Evolutionary conservation across 2,797 vertebrate genomes (phyloP).

Genomic region (Ctenopoma multispine): DNA sequence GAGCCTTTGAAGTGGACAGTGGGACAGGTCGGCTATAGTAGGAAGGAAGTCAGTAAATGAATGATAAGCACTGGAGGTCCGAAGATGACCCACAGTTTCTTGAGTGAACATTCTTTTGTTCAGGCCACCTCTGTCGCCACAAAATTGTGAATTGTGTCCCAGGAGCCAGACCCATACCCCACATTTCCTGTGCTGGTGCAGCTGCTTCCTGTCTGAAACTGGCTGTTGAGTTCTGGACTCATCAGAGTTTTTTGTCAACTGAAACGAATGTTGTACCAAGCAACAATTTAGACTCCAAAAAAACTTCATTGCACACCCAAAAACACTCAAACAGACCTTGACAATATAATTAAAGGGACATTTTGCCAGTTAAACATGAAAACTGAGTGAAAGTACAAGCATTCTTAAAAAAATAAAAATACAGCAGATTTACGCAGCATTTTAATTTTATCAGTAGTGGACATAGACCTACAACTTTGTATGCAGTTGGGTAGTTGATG

Average conservation of each 20-base stretch:
- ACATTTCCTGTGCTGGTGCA: slow-evolving; percentile 82
- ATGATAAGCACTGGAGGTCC: slow-evolving; percentile 58
- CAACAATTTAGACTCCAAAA: slow-evolving; percentile 52
- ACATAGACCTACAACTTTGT: too few species aligned
- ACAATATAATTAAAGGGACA: slow-evolving; percentile 18
- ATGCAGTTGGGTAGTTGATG: neutral
- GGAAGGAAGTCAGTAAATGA: slow-evolving; percentile 77
- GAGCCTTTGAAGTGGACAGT: slow-evolving; percentile 70
- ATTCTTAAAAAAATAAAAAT: too few species aligned
- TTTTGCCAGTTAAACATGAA: neutral
- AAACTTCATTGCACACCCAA: slow-evolving; percentile 26
- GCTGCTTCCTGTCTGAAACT: slow-evolving; percentile 88
- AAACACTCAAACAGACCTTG: neutral
- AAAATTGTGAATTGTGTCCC: slow-evolving; percentile 81
- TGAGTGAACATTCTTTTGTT: slow-evolving; percentile 78
- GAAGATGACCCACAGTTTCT: slow-evolving; percentile 77
- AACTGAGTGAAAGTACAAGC: too few species aligned
- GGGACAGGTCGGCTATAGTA: slow-evolving; percentile 21
- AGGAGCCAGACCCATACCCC: slow-evolving; percentile 70
- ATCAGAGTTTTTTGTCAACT: slow-evolving; percentile 57
- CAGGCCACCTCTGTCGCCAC: slow-evolving; percentile 62
- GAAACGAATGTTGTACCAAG: slow-evolving; percentile 35
- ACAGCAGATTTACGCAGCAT: neutral
- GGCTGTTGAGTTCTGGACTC: slow-evolving; percentile 76
- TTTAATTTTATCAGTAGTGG: neutral